Conservation (phyloP, 53 echinoderm and acorn worm species). For the Apostichopus leukothele region DNA sequence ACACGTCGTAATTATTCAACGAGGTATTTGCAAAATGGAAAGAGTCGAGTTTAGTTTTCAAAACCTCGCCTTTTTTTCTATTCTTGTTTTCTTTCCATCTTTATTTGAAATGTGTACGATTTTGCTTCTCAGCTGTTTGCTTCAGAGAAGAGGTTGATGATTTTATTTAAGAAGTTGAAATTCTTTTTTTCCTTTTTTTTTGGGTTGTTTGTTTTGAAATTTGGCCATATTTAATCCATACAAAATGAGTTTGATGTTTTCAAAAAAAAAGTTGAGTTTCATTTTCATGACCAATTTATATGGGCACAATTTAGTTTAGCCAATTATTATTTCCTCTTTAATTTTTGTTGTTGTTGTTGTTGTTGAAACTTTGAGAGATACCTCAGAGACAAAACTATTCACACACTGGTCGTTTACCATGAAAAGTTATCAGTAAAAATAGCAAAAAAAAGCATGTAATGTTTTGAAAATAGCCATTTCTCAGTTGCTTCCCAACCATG, state of each 20-base stretch:
- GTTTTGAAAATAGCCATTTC: too few species aligned
- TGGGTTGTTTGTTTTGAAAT: not conserved
- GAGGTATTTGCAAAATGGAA: too few species aligned
- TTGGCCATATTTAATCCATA: constrained; percentile 32
- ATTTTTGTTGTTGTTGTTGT: not conserved
- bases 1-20: too few species aligned
- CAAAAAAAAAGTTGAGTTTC: not conserved
- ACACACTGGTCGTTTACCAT: too few species aligned
- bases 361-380: not conserved
- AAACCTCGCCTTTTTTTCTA: too few species aligned
- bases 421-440: too few species aligned
- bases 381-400: too few species aligned
- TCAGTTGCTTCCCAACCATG: too few species aligned
- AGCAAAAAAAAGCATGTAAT: too few species aligned
- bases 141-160: not conserved
- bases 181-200: not conserved
- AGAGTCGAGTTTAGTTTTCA: too few species aligned
- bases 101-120: too few species aligned
- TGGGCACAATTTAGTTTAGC: constrained; percentile 22
- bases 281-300: constrained; percentile 33
- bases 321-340: not conserved
- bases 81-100: too few species aligned
- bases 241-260: not conserved
- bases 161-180: not conserved
- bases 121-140: not conserved